Evolutionary conservation across 30 jellyfish, hydroid and myxozoan species (phyloP), one percentile per base, ranked within the genome.

Genomic region (Haliclystus octoradiatus): DNA sequence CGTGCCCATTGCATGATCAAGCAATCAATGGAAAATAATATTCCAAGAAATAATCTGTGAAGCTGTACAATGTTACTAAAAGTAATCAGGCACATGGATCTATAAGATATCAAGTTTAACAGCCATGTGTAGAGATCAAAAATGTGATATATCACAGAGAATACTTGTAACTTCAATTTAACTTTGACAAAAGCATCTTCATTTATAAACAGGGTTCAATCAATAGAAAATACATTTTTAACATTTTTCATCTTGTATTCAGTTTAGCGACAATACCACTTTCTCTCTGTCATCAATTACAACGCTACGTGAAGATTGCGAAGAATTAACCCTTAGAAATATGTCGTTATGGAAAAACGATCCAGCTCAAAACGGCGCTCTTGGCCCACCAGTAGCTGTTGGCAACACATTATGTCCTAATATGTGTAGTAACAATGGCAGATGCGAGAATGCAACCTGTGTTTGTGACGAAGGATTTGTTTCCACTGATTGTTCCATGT

Each of bases 401-500:
- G 96, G 70, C 23, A 75, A 86, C 50, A 72, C 49, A 1, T n/a
- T 80, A 7, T 86, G 96, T 31, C 96, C 92, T 0, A 86, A 79
- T 49, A 82, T 63, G 72, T 86, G 96, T 62, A 86, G 91, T 63
- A 92, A 83, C 0, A 71, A 77, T 63, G 96, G 96, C 33, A 47
- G 26, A 22, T 86, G 96, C 63, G 61, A 34, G 30, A 86, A 86
- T 76, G 96, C 87, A 26, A 86, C 96, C 0, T 86, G 96, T 65
- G 33, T 47, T 24, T 86, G 96, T 60, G 46, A 78, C 30, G 26
- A 49, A 2, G 94, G 92, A 1, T 86, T 26, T 74, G 72, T 31
- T 14, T 51, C 96, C 2, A 71, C 96, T 0, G 96, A 86, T 28
- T 86, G 96, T 61, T 86, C 96, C 14, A 53, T 86, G 74, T 63